These are phyloP conservation scores for Nudaria mundana DNA, from an alignment of 2,888 invertebrate species.

Conservation along the genomic window DNA sequence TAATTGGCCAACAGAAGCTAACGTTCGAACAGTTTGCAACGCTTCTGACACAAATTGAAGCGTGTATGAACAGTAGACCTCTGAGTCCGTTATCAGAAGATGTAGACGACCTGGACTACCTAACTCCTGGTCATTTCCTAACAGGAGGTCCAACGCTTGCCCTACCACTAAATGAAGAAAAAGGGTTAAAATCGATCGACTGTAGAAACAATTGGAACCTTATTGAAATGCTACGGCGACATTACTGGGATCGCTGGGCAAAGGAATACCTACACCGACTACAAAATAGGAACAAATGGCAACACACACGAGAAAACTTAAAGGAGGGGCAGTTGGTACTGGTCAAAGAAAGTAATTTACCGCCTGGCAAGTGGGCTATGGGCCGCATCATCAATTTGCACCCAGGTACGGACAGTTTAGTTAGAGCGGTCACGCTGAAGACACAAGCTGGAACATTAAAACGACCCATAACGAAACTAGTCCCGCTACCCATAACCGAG, in stretches of 20 bases:
- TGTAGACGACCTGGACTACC: conserved; percentile 18
- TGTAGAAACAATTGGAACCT: conserved; percentile 6
- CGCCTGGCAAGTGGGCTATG: too few relatives aligned
- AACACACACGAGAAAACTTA: conserved; percentile 9
- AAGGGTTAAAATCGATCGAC: not conserved
- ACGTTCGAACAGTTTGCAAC: conserved; percentile 3
- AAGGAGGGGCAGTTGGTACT: not conserved
- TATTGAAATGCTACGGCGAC: conserved; percentile 12
- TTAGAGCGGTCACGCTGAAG: too few relatives aligned
- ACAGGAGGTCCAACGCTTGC: conserved; percentile 8
- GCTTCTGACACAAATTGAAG: conserved; percentile 6
- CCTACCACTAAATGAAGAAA: not conserved
- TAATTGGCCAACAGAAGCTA: not conserved
- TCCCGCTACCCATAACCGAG: too few relatives aligned
- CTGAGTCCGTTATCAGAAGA: conserved; percentile 21
- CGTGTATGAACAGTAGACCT: conserved; percentile 15
- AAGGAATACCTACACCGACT: conserved; percentile 7
- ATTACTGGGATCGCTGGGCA: conserved; percentile 8
- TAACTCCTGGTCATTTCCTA: conserved; percentile 29
- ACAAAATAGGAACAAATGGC: conserved; percentile 11
- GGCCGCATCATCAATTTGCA: too few relatives aligned
- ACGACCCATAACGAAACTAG: too few relatives aligned
- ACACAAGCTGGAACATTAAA: too few relatives aligned
- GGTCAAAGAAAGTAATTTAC: not conserved
- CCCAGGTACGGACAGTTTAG: too few relatives aligned